Evolutionary conservation across 1,140 invertebrate species (phyloP), one percentile per base, ranked within the genome.

Genomic region (Zaprionus ornatus): DNA sequence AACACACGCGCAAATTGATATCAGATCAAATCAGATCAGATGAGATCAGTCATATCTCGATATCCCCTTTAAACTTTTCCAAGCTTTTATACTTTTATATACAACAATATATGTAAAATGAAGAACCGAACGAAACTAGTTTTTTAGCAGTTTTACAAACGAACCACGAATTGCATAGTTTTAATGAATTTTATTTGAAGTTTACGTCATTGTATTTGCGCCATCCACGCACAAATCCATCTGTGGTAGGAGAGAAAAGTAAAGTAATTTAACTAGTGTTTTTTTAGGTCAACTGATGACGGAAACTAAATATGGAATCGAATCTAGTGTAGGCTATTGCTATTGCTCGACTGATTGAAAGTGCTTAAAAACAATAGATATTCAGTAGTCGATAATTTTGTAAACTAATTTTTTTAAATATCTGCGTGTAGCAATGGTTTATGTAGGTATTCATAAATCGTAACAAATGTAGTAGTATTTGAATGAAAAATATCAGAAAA

Each of bases 341-440:
- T 91, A 90, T 76, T 92, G 91, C 91, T 92, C 91, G 91, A 92
- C 91, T 90, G 90, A 91, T 80, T 88, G 91, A 92, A 92, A 85
- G 32, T 60, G 48, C 50, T 67, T 29, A 55, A 55, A 64, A 75
- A 73, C 50, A 76, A 77, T 68, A 67, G 50, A 72, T 72, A 66
- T 61, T 27, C 23, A 61, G 59, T 76, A 76, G 74, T 55, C 61
- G 57, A 72, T 82, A 85, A 68, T 71, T 82, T 85, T 87, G 84
- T 87, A 86, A 72, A 86, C 79, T 79, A 86, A 77, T 84, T 85
- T 79, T 82, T 74, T 79, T 69, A 57, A 69, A 54, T 65, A 52
- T 79, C 79, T 69, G 62, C 79, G 21, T 66, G 66, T 78, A 48
- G 62, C 62, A 27, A 57, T 72, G 69, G 57, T 72, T 54, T 37